Evolutionary conservation across 2,888 invertebrate genomes (phyloP), one percentile per base, ranked within the genome.

Genomic region (Leptinotarsa tumamoca): DNA sequence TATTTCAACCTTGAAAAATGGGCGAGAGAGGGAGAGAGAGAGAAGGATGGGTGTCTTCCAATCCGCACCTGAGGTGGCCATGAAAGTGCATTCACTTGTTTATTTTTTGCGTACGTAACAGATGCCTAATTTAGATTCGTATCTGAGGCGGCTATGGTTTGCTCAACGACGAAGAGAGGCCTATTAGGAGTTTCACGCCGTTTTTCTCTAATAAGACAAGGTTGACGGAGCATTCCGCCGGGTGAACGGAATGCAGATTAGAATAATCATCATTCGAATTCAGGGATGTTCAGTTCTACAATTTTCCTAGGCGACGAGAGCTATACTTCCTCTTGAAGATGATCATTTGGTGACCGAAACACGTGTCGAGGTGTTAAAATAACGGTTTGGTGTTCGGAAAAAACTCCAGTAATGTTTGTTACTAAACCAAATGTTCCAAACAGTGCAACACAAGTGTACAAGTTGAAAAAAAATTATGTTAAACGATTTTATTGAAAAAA

Each of bases 31-130:
- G 17, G 63, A 63, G 63, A 27, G 63, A 27, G 14, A 2, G 63
- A 27, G 18, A 63, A 27, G 4, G 7, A 17, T 33, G 33, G 73
- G 72, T 73, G 70, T 72, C 76, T 70, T 72, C 63, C 74, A 77
- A 75, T 73, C 14, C 43, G 75, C 79, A 74, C 76, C 77, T 75
- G 75, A 54, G 27, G 54, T 74, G 79, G 67, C 79, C 79, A 58
- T 79, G 79, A 79, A 76, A 73, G 79, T 77, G 77, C 77, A 76
- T 79, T 79, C 72, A 79, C 79, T 74, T 71, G 67, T 61, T 66
- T 72, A 74, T 73, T 79, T 75, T 74, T 69, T 71, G 72, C 67
- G 73, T 75, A 70, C 71, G 67, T 76, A 71, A 73, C 54, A 72
- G 43, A 79, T 43, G 73, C 75, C 76, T 76, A 75, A 77, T 79